These are phyloP conservation scores for Epinotia demarniana DNA, from an alignment of 2,888 invertebrate species.

Conservation along the genomic window DNA sequence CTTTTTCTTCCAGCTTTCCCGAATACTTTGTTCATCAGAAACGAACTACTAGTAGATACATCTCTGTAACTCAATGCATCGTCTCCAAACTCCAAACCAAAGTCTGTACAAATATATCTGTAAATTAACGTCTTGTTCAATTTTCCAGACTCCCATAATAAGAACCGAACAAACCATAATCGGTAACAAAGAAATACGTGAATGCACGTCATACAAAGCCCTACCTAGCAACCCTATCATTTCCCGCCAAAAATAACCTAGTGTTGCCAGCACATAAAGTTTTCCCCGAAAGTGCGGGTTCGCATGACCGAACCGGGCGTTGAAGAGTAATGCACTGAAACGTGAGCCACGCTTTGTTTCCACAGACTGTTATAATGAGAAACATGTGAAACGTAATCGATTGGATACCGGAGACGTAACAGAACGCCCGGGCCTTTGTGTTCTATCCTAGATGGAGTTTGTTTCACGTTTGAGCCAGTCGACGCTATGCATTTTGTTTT, in stretches of 20 bases:
- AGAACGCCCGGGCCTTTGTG: constrained; percentile 32
- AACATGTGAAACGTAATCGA: constrained; percentile 45
- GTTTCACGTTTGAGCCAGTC: constrained; percentile 24
- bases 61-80: no score
- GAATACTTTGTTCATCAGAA: no score
- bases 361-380: constrained; percentile 43
- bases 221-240: constrained; percentile 4
- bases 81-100: no score
- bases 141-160: neutral
- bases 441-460: constrained; percentile 42
- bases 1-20: no score
- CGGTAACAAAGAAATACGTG: neutral
- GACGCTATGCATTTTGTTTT: constrained; percentile 26
- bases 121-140: neutral
- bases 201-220: no score
- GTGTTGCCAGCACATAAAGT: constrained; percentile 37
- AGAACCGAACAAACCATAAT: neutral
- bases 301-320: constrained; percentile 39
- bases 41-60: no score
- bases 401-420: constrained; percentile 43
- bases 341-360: constrained; percentile 42
- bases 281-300: constrained; percentile 39
- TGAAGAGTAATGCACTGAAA: constrained; percentile 45
- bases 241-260: constrained; percentile 19
- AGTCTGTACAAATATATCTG: no score